Conservation (phyloP, 2,113 vertebrate species). For the Zosterops pallidus region DNA sequence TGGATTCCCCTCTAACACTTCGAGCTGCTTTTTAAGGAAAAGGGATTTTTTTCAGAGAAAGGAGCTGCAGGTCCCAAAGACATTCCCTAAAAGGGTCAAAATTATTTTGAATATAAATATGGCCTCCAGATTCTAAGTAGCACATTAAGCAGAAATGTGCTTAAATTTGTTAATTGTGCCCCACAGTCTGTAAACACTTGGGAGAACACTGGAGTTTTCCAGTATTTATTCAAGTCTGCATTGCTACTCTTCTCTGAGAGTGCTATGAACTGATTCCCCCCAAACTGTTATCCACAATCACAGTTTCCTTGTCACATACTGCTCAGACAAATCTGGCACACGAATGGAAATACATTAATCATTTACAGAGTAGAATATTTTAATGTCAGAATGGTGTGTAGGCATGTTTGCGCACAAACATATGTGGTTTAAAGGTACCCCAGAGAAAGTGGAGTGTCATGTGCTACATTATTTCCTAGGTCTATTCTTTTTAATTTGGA, state of each 20-base stretch:
- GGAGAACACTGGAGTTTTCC: neutral
- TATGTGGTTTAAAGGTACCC: neutral
- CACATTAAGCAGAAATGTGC: neutral
- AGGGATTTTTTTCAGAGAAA: neutral
- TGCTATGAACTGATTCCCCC: neutral
- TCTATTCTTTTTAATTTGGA: neutral
- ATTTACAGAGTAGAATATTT: neutral
- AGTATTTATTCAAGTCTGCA: neutral
- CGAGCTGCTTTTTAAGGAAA: neutral
- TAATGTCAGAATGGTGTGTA: neutral
- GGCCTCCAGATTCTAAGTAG: neutral
- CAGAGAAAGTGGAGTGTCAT: neutral
- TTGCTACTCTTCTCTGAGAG: neutral
- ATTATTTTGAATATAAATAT: neutral
- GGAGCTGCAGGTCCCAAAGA: neutral
- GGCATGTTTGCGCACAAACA: neutral
- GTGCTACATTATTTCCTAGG: neutral
- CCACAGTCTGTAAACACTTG: neutral
- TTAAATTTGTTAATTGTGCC: neutral
- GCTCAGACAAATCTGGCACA: neutral
- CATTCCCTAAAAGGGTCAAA: neutral
- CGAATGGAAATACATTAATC: neutral
- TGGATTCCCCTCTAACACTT: neutral
- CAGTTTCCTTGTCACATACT: neutral
- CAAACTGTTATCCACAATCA: neutral